Conservation (phyloP, 2,113 vertebrate genomes). For the Aptenodytes forsteri region DNA sequence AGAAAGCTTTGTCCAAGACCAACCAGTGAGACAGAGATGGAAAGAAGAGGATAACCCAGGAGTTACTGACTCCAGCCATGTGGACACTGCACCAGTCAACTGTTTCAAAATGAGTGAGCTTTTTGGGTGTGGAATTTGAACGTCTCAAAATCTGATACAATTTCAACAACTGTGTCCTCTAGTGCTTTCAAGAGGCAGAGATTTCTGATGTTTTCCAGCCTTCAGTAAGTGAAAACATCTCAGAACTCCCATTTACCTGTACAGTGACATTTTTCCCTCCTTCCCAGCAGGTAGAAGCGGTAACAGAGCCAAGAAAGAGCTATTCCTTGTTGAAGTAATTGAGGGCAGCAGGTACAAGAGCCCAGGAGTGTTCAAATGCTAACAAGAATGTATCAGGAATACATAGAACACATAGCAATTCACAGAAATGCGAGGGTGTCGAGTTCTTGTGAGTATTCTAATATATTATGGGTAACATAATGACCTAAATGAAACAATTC, state of each 20-base stretch:
- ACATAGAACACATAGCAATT: slow-evolving; percentile 14
- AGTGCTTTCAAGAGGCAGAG: slow-evolving; percentile 19
- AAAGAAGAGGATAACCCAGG: neutral
- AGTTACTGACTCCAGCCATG: neutral
- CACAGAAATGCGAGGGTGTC: neutral
- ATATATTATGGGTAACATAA: slow-evolving; percentile 10
- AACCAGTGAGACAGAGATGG: neutral
- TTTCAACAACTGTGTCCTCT: neutral
- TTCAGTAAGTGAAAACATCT: slow-evolving; percentile 25
- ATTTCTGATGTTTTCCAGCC: slow-evolving; percentile 29
- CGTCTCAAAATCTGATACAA: neutral
- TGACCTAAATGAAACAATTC: slow-evolving; percentile 36
- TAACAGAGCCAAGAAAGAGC: slow-evolving; percentile 52
- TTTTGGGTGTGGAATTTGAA: neutral
- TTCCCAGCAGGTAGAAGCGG: slow-evolving; percentile 19
- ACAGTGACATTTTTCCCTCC: neutral
- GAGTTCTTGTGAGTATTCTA: neutral
- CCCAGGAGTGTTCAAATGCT: slow-evolving; percentile 48
- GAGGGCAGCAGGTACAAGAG: slow-evolving; percentile 68
- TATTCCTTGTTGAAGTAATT: slow-evolving; percentile 64
- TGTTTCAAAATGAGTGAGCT: neutral
- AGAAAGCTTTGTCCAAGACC: neutral
- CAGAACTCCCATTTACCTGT: slow-evolving; percentile 15
- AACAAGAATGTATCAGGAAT: slow-evolving; percentile 51
- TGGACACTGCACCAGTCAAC: neutral